These are phyloP conservation scores for Villa cingulata DNA, from an alignment of 2,888 invertebrate genomes.

Conservation along the genomic window DNA sequence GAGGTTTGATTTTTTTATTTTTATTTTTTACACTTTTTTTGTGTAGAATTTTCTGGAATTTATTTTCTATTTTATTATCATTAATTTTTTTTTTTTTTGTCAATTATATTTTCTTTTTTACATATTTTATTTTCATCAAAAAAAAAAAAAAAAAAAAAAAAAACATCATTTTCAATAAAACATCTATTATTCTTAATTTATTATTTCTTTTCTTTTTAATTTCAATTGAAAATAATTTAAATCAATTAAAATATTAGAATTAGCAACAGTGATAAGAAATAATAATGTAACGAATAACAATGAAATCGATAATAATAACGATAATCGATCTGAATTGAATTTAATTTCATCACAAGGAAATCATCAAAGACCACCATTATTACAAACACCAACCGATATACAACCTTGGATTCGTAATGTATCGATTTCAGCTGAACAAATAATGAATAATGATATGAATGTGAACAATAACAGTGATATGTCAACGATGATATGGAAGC, in stretches of 20 bases:
- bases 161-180: no score
- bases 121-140: no score
- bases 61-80: no score
- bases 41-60: no score
- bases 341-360: conserved; percentile 5
- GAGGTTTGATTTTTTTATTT: no score
- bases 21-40: no score
- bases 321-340: not conserved
- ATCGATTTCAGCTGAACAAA: not conserved
- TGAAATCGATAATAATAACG: not conserved
- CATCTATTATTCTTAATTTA: no score
- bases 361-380: conserved; percentile 22
- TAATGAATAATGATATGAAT: not conserved
- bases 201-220: no score
- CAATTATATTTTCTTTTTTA: no score
- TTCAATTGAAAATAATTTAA: no score
- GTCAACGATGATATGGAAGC: not conserved
- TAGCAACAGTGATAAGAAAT: not conserved
- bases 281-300: not conserved
- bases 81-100: no score
- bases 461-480: not conserved
- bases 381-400: conserved; percentile 26
- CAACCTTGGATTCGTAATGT: not conserved
- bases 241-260: no score
- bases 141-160: not conserved